Evolutionary conservation across 2,888 invertebrate species (phyloP).

Genomic region (Amphipoea oculea): DNA sequence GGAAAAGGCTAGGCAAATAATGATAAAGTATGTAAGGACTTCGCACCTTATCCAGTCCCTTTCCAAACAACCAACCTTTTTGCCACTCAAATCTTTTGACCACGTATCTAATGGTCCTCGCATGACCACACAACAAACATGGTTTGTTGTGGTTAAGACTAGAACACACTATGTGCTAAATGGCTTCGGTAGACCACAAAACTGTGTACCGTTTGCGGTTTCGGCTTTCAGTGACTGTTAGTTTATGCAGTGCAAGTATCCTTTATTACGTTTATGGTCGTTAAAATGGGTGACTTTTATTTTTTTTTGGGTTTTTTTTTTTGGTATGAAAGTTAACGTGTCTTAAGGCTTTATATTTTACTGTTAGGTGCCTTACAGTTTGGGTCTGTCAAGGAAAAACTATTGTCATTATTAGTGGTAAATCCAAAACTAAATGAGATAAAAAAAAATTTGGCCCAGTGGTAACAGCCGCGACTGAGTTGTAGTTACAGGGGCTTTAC

Average conservation of each 20-base stretch:
- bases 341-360: background rate
- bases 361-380: background rate
- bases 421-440: no score
- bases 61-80: no score
- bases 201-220: conserved; percentile 40
- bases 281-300: background rate
- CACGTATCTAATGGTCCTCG: background rate
- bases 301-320: background rate
- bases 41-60: background rate
- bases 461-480: no score
- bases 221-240: background rate
- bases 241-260: background rate
- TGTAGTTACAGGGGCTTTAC: no score
- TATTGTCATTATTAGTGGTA: no score
- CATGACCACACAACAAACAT: conserved; percentile 31
- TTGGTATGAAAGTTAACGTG: no score
- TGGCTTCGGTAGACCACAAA: conserved; percentile 8
- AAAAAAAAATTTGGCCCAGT: no score
- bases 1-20: no score
- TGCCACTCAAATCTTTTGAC: background rate
- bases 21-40: background rate
- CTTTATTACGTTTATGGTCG: background rate
- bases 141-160: background rate
- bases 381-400: background rate
- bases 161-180: conserved; percentile 24